Evolutionary conservation across 2,113 vertebrate genomes (phyloP).

Genomic region (Chloropsis hardwickii): DNA sequence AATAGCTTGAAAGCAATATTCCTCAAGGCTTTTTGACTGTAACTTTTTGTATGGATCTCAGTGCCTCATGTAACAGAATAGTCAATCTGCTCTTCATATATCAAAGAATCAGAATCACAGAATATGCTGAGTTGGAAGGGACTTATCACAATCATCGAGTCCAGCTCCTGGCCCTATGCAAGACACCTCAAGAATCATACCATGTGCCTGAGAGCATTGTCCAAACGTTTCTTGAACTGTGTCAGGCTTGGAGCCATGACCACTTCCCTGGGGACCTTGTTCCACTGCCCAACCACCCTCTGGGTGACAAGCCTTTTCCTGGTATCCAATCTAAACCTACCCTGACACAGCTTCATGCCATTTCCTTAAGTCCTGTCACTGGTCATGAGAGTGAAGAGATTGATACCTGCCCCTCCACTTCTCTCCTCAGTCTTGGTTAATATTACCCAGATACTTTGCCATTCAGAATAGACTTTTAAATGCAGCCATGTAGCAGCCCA

Average conservation of each 20-base stretch:
- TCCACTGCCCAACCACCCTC: accelerated
- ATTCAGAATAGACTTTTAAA: neutral
- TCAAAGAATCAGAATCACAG: neutral
- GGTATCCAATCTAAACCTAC: neutral
- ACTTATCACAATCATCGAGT: neutral
- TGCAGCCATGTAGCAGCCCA: neutral
- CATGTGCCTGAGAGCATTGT: neutral
- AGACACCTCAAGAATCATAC: neutral
- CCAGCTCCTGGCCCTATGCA: neutral
- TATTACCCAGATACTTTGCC: neutral
- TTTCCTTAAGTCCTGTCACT: neutral
- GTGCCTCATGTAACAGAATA: neutral
- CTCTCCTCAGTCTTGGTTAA: neutral
- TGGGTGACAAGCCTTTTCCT: neutral
- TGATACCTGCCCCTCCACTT: neutral
- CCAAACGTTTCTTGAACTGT: neutral
- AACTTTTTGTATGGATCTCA: neutral
- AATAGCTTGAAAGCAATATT: neutral
- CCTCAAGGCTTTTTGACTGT: neutral
- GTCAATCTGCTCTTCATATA: neutral
- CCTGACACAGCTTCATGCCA: no score
- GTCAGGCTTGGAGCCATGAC: neutral
- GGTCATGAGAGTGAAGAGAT: neutral
- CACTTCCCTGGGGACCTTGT: neutral
- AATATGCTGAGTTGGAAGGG: neutral